Evolutionary conservation across 2,888 invertebrate species (phyloP).

Genomic region (Orthosia gothica): DNA sequence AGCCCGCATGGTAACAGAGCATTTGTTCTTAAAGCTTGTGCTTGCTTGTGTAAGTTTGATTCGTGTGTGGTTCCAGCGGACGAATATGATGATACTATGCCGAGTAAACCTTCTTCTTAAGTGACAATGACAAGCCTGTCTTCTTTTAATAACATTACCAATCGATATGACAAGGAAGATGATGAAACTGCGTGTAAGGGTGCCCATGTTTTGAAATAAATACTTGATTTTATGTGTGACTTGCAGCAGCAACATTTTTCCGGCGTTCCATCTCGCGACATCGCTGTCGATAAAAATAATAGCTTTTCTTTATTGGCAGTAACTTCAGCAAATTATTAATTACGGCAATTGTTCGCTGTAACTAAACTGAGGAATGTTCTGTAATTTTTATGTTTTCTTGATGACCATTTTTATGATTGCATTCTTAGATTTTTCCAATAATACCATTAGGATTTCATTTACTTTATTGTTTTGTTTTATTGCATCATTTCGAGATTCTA

Average conservation of each 20-base stretch:
- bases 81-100: neutral
- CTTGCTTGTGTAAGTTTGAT: neutral
- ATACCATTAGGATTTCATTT: neutral
- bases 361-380: constrained; percentile 8
- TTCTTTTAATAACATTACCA: neutral
- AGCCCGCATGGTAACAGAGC: constrained; percentile 15
- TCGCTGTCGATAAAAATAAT: constrained; percentile 22
- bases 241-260: constrained; percentile 12
- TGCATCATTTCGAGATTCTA: constrained; percentile 12
- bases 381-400: constrained; percentile 26
- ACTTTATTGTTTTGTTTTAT: constrained; percentile 10
- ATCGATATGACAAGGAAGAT: neutral
- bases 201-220: neutral
- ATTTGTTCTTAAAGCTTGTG: constrained; percentile 23
- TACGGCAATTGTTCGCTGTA: constrained; percentile 6
- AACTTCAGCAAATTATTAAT: constrained; percentile 30
- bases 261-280: constrained; percentile 21
- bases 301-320: constrained; percentile 26
- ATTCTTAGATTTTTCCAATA: constrained; percentile 9
- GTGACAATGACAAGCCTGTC: neutral
- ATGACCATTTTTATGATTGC: constrained; percentile 32
- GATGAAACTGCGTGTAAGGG: neutral
- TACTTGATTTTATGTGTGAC: neutral
- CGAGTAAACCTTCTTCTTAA: neutral
- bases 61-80: neutral